These are phyloP conservation scores for Psilopsiagon aurifrons DNA, from an alignment of 2,113 vertebrate species.

Conservation along the genomic window DNA sequence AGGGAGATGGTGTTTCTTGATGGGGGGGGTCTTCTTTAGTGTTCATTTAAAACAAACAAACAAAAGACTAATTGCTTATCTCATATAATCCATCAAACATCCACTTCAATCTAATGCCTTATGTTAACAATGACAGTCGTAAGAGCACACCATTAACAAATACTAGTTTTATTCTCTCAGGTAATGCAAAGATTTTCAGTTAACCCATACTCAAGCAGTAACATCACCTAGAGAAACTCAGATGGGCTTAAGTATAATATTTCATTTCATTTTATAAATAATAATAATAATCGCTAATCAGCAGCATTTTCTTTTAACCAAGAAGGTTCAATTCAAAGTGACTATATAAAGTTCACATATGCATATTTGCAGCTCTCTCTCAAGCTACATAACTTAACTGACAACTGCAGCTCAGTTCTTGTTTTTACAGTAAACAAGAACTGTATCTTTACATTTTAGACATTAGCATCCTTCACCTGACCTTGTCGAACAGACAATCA, in stretches of 20 bases:
- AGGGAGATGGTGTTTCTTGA: background rate
- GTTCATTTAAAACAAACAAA: background rate
- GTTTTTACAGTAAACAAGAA: background rate
- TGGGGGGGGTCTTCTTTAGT: background rate
- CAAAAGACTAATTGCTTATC: background rate
- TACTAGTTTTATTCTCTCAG: background rate
- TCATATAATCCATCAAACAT: background rate
- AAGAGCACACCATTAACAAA: background rate
- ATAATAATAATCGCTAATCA: background rate
- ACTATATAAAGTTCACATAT: background rate
- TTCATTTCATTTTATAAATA: background rate
- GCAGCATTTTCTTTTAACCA: background rate
- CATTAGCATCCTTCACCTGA: constrained; percentile 46
- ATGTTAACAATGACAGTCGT: background rate
- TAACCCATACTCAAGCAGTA: background rate
- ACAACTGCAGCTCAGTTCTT: background rate
- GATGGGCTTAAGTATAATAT: background rate
- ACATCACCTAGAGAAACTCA: background rate
- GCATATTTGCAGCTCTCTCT: background rate
- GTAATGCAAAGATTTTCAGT: background rate
- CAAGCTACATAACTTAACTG: background rate
- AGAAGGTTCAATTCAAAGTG: background rate
- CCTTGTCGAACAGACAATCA: constrained; percentile 63
- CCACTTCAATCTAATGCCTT: background rate
- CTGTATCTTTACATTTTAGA: background rate